These are phyloP conservation scores for Mallotus villosus DNA, from an alignment of 2,797 vertebrate genomes.

Conservation along the genomic window DNA sequence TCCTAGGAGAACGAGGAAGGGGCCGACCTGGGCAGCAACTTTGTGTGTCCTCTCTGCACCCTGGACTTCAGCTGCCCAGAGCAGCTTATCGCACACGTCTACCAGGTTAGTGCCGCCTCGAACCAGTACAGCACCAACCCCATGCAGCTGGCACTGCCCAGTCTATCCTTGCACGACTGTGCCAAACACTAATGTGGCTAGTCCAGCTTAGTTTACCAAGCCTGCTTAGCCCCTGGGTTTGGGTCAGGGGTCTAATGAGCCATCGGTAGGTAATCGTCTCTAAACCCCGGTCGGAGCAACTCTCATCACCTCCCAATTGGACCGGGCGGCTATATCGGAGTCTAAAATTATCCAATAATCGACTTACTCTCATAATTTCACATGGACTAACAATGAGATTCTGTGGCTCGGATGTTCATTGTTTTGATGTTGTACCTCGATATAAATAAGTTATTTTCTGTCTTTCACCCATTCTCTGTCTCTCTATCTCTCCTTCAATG, in stretches of 20 bases:
- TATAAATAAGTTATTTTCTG: background rate
- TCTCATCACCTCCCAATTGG: background rate
- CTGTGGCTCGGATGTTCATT: background rate
- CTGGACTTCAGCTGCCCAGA: constrained; percentile 90
- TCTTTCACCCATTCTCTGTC: too few relatives aligned
- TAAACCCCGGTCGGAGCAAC: constrained; percentile 21
- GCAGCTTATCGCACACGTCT: constrained; percentile 92
- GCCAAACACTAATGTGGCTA: too few relatives aligned
- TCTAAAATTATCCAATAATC: constrained; percentile 13
- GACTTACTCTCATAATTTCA: constrained; percentile 8
- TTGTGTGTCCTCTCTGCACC: constrained; percentile 90
- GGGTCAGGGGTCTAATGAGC: constrained; percentile 21
- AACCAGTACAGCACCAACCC: background rate
- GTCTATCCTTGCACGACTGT: background rate
- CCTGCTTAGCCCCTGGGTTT: background rate
- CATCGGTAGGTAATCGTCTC: constrained; percentile 27
- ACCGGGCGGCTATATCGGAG: background rate
- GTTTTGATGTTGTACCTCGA: background rate
- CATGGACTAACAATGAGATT: background rate
- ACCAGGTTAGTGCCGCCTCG: constrained; percentile 81
- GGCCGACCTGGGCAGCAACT: constrained; percentile 67
- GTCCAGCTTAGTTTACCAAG: constrained; percentile 24
- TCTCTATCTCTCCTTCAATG: too few relatives aligned
- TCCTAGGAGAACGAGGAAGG: constrained; percentile 76
- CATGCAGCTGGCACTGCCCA: background rate